Evolutionary conservation across 1,140 invertebrate species (phyloP).

Genomic region (Dinothrombium tinctorium): DNA sequence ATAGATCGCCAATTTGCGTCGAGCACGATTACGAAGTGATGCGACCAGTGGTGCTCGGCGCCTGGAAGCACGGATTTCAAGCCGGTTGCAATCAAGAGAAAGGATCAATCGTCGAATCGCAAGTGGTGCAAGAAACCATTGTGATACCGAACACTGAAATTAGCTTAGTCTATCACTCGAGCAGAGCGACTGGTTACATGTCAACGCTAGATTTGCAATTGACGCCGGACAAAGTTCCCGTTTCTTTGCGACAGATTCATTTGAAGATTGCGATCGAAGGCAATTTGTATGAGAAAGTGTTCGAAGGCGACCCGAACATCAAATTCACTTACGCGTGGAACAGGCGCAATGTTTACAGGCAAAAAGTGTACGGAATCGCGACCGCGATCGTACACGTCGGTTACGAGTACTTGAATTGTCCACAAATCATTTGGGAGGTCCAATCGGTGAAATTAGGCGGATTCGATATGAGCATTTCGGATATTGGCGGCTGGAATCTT

Average conservation of each 20-base stretch:
- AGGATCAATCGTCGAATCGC: conserved; percentile 76
- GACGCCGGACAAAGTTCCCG: conserved; percentile 25
- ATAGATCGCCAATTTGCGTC: conserved; percentile 28
- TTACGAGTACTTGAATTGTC: conserved; percentile 72
- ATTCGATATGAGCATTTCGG: conserved; percentile 85
- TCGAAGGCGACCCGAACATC: conserved; percentile 26
- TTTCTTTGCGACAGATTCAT: conserved; percentile 18
- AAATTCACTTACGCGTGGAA: conserved; percentile 28
- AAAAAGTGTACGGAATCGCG: conserved; percentile 52
- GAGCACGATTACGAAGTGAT: conserved; percentile 78
- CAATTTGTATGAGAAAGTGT: conserved; percentile 21
- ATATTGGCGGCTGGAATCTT: conserved; percentile 88
- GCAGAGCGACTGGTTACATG: conserved; percentile 23
- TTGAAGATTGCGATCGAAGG: conserved; percentile 25
- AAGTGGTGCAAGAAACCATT: conserved; percentile 81
- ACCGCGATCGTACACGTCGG: conserved; percentile 51
- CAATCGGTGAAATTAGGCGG: conserved; percentile 75
- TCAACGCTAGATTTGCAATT: conserved; percentile 25
- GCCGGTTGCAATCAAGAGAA: conserved; percentile 69
- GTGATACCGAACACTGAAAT: conserved; percentile 52
- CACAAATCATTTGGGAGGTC: conserved; percentile 67
- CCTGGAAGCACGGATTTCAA: conserved; percentile 73
- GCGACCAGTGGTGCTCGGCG: conserved; percentile 71
- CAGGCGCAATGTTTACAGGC: conserved; percentile 26
- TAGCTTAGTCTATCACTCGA: conserved; percentile 24